These are phyloP conservation scores for Chloroceryle aenea DNA, from an alignment of 2,113 vertebrate genomes.

Conservation along the genomic window DNA sequence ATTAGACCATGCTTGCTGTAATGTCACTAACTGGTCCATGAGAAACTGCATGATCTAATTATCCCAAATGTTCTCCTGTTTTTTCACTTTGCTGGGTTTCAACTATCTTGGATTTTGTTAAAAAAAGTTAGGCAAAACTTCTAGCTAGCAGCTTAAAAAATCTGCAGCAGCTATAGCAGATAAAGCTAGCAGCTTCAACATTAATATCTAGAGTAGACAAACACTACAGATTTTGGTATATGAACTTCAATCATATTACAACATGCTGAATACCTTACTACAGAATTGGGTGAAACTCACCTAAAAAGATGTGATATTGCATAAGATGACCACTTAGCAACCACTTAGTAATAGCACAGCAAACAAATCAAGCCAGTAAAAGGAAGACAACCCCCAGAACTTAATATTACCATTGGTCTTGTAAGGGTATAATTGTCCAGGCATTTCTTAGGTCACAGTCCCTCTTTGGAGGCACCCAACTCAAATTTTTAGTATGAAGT, in stretches of 20 bases:
- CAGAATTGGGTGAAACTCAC: background rate
- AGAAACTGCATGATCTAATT: background rate
- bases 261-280: background rate
- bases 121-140: background rate
- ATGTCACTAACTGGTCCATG: conserved; percentile 25
- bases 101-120: background rate
- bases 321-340: background rate
- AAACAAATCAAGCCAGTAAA: background rate
- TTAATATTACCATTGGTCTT: background rate
- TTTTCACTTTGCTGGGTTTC: background rate
- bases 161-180: background rate
- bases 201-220: background rate
- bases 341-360: background rate
- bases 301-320: background rate
- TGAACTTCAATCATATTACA: background rate
- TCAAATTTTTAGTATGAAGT: background rate
- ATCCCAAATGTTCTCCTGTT: background rate
- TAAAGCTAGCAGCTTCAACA: background rate
- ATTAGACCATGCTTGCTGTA: background rate
- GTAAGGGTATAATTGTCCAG: background rate
- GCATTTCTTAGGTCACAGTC: background rate
- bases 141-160: background rate
- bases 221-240: background rate
- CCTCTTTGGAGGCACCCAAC: background rate
- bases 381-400: background rate